Evolutionary conservation across 2,113 vertebrate species (phyloP).

Genomic region (Leuciscus idus): DNA sequence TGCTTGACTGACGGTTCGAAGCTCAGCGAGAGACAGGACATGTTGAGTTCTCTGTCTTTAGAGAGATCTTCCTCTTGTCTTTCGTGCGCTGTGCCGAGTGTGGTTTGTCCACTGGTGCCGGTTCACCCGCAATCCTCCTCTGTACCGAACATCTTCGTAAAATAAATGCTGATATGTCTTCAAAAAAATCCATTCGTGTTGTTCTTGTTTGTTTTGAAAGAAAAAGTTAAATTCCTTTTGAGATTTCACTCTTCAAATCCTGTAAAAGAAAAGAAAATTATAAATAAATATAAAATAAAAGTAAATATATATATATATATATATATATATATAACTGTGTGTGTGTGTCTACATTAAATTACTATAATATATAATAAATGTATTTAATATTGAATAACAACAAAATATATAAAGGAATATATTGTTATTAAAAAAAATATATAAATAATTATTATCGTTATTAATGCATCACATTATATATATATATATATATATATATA

Average conservation of each 20-base stretch:
- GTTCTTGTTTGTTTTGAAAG: slow-evolving; percentile 68
- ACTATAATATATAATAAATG: no score
- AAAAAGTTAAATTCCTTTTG: slow-evolving; percentile 75
- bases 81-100: slow-evolving; percentile 64
- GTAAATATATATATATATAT: no score
- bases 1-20: slow-evolving; percentile 82
- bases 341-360: no score
- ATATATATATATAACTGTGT: no score
- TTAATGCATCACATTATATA: no score
- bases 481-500: no score
- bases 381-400: no score
- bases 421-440: no score
- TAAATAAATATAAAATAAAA: neutral
- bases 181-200: slow-evolving; percentile 72
- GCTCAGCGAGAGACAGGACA: slow-evolving; percentile 78
- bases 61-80: slow-evolving; percentile 69
- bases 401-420: no score
- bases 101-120: slow-evolving; percentile 63
- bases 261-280: slow-evolving; percentile 54
- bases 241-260: slow-evolving; percentile 77
- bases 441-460: no score
- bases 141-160: slow-evolving; percentile 68
- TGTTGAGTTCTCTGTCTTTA: slow-evolving; percentile 69
- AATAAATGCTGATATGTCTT: slow-evolving; percentile 84
- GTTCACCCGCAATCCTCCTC: slow-evolving; percentile 59